Evolutionary conservation across 2,888 invertebrate species (phyloP).

Genomic region (Cheilosia vulpina): DNA sequence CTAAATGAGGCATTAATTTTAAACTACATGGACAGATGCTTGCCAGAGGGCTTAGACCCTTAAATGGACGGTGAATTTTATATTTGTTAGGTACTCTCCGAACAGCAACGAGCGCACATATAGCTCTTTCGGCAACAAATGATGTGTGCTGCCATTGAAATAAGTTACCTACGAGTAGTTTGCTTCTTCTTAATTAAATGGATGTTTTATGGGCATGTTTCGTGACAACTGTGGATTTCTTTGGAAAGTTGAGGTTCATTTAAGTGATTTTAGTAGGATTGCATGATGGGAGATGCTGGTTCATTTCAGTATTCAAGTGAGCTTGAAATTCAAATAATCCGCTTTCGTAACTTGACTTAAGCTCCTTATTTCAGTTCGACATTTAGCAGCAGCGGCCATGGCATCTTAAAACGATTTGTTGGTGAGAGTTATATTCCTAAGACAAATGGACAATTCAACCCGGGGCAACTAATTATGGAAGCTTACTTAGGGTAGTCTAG

Average conservation of each 20-base stretch:
- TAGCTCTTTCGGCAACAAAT: conserved; percentile 17
- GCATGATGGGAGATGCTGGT: neutral
- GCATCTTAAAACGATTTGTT: too few species aligned
- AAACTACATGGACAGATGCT: conserved; percentile 63
- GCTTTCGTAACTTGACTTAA: too few species aligned
- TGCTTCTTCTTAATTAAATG: conserved; percentile 6
- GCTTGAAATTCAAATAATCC: too few species aligned
- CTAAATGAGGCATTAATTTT: conserved; percentile 73
- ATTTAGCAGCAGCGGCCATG: too few species aligned
- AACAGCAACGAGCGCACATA: conserved; percentile 4
- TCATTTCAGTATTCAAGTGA: too few species aligned
- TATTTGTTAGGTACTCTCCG: neutral
- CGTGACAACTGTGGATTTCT: neutral
- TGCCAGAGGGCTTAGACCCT: conserved; percentile 56
- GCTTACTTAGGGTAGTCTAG: too few species aligned
- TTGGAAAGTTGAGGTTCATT: neutral
- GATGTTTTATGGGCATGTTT: conserved; percentile 8
- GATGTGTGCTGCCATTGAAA: conserved; percentile 32
- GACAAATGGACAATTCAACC: too few species aligned
- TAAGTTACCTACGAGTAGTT: conserved; percentile 1
- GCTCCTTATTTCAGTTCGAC: too few species aligned
- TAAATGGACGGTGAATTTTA: conserved; percentile 57
- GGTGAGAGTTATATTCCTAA: neutral
- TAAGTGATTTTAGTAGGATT: neutral
- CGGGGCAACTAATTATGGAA: too few species aligned